Evolutionary conservation across 2,797 vertebrate species (phyloP), one percentile per base, ranked within the genome.

Genomic region (Cyprinodon diabolis): DNA sequence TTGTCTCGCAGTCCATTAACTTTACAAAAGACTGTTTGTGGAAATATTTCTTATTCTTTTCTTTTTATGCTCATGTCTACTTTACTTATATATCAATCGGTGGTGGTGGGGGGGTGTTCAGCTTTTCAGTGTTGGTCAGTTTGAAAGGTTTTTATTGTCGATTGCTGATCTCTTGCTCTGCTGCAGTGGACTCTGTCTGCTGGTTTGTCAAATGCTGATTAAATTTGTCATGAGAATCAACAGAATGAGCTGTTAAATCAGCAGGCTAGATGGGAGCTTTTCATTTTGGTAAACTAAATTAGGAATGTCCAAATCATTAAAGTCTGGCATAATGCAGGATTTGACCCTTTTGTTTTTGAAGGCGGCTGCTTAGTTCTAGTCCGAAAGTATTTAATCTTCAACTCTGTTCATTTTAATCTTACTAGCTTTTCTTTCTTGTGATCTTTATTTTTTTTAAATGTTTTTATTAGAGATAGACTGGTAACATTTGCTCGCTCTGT

Each of bases 1-100:
- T 84, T 79, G 80, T 90, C 76, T 86, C 43, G 19, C 78, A 58
- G 58, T 30, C 72, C 74, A 86, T 90, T 89, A 87, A 76, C 76
- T 73, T 77, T 56, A 69, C 57, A 75, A 82, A 85, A 84, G 48
- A 77, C 66, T 65, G 37, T 80, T 80, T 79, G 71, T 81, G 71
- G 73, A 88, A 89, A 83, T 78, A 68, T 86, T 84, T 48, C 66
- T 71, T 63, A n/a, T 63, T 63, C 54, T 47, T 71, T 56, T 71
- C 81, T 84, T 81, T 76, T 35, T 81, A 82, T 81, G 74, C 65
- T 78, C 75, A 14, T 69, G 45, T 76, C 48, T 10, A 37, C 11
- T 49, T 63, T 40, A 12, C 40, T 25, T 62, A 15, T 62, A 15
- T 55, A 70, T 71, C 54, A 66, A 30, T 65, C 58, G 25, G 25